These are phyloP conservation scores for Troides helena DNA, from an alignment of 2,888 invertebrate genomes.

Conservation along the genomic window DNA sequence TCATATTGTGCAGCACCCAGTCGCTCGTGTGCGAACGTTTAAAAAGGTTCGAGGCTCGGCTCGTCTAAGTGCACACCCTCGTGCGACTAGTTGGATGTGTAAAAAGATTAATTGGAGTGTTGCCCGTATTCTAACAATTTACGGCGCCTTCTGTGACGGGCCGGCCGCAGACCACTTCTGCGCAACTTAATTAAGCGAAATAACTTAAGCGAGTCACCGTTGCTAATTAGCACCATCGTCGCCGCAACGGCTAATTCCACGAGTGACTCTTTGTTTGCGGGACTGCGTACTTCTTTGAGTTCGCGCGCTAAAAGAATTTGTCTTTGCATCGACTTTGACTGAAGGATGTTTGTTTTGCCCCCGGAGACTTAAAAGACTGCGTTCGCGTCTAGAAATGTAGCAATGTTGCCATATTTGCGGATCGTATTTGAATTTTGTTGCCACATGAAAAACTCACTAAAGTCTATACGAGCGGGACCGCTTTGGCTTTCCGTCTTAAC, in stretches of 20 bases:
- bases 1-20: slow-evolving; percentile 34
- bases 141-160: slow-evolving; percentile 69
- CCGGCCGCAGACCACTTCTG: slow-evolving; percentile 78
- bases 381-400: slow-evolving; percentile 33
- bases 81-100: slow-evolving; percentile 75
- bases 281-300: slow-evolving; percentile 72
- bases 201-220: slow-evolving; percentile 78
- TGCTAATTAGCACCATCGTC: slow-evolving; percentile 78
- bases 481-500: slow-evolving; percentile 32
- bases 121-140: slow-evolving; percentile 75
- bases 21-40: slow-evolving; percentile 54
- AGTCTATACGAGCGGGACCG: slow-evolving; percentile 29
- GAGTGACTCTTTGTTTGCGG: slow-evolving; percentile 74
- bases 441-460: slow-evolving; percentile 33
- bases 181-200: slow-evolving; percentile 79
- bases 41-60: slow-evolving; percentile 59
- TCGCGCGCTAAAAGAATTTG: slow-evolving; percentile 76
- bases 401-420: slow-evolving; percentile 46
- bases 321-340: slow-evolving; percentile 73
- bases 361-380: slow-evolving; percentile 49
- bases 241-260: slow-evolving; percentile 71
- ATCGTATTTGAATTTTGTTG: slow-evolving; percentile 50
- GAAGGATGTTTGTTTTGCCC: slow-evolving; percentile 71
- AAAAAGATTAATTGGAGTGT: slow-evolving; percentile 81
- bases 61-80: slow-evolving; percentile 69